Conservation (phyloP, 2,113 vertebrate species). For the Lepidothrix coronata region DNA sequence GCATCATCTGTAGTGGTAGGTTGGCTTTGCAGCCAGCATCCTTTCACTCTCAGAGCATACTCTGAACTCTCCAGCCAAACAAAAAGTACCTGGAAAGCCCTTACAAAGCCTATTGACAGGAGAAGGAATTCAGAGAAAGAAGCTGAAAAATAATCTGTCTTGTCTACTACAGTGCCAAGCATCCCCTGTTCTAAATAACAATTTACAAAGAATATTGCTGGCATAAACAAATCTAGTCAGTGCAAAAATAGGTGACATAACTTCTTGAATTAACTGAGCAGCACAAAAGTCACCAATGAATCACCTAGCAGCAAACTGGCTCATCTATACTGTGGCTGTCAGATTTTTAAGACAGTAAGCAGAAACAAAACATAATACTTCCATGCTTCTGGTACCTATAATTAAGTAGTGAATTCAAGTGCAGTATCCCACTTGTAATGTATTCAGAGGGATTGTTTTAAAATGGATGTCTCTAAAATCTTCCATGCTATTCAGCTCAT, state of each 20-base stretch:
- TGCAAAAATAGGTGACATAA: not conserved
- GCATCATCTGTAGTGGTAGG: not conserved
- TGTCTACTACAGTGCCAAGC: not conserved
- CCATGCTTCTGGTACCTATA: not conserved
- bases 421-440: not conserved
- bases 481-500: not conserved
- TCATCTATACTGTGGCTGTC: not conserved
- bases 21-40: not conserved
- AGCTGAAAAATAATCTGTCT: not conserved
- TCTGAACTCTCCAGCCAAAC: not conserved
- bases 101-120: not conserved
- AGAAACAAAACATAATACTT: not conserved
- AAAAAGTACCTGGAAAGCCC: not conserved
- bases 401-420: not conserved
- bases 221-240: not conserved
- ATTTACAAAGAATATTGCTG: not conserved
- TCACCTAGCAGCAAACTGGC: not conserved
- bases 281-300: not conserved
- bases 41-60: not conserved
- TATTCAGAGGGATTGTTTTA: not conserved
- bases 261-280: not conserved
- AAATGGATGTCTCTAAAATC: not conserved
- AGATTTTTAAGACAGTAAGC: not conserved
- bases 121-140: not conserved
- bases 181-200: not conserved